Evolutionary conservation across 2,113 vertebrate species (phyloP), one percentile per base, ranked within the genome.

Genomic region (Hippocampus mohnikei): DNA sequence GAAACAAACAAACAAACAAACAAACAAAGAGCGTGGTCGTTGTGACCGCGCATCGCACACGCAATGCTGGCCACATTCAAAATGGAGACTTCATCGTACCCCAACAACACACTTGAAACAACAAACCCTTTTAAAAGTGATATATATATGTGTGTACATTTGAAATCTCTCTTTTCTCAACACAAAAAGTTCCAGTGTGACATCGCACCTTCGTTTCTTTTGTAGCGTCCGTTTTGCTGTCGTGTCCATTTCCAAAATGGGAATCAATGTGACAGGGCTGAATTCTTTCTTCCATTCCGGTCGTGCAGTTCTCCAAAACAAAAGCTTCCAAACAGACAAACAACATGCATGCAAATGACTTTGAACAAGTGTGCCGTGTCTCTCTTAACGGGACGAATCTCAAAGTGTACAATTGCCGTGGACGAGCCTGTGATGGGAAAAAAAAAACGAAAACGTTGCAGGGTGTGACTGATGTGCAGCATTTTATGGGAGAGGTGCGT

Each of bases 301-400:
- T 72, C 87, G 92, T 93, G 92, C 94, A 92, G 86, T 88, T 87
- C 90, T 88, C 70, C 67, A 61, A 82, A 93, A 90, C 89, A 90
- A 90, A 90, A 18, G 48, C 48, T 50, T 87, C 93, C 88, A 91
- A 93, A 42, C 8, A 11, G 11, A 42, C 8, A 42, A 48, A 13
- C 16, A 94, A 94, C 93, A 93, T 89, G 95, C 95, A 97, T 97
- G 95, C 94, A 91, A 94, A 84, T 93, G 90, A 79, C 81, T 72
- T 13, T 53, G 79, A 59, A 70, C 79, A 71, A 70, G 75, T 62
- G 78, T 81, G 29, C 29, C 76, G 73, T 77, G 71, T 48, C 92
- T 90, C 89, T 88, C 88, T 85, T 15, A 88, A 88, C 91, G 81
- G 90, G 90, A 88, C 88, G 89, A 75, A 56, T 73, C 21, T 21